Base-by-base conservation (phyloP, 2,888 invertebrate genomes). In the Cryptophagus acutangulus region DNA sequence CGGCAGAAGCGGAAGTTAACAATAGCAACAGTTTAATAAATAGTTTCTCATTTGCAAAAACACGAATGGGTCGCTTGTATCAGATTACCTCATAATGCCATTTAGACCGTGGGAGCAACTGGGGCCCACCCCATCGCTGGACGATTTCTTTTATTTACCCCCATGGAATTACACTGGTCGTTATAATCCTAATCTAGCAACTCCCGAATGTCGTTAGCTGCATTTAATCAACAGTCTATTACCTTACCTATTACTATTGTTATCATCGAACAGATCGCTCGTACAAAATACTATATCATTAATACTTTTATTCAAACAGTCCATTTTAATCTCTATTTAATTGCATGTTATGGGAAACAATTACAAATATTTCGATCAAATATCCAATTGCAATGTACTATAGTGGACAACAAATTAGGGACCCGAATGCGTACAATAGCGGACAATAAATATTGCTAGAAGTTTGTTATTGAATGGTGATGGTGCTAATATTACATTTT, bases 41-140 rank as follows among this genome's bases (percentile, higher is more conserved):
- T 62, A 65, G 65, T 63, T 64, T 66, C 63, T 66, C 63, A 66
- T 66, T 66, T 65, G 65, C 65, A 58, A 63, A 62, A 66, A 66
- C 66, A 66, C 65, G 66, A 5, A 31, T 26, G 58, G 58, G 50
- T 51, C 62, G 55, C 57, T 60, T 56, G 66, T 65, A 66, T 66
- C 65, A 65, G 66, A 66, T 66, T 66, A 66, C 65, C 45, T n/a
- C n/a, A 48, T 64, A 61, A 64, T 60, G 53, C 62, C 58, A 58
- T 59, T 63, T 59, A 45, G 52, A 59, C 60, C 60, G 61, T 59
- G 61, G 59, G 62, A 59, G 60, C 52, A 16, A 15, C 4, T n/a
- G 39, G 37, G 33, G 42, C 47, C 49, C 54, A 53, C 54, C 54
- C 55, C 53, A 48, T 49, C 48, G n/a, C n/a, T n/a, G 49, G 43